Base-by-base conservation (phyloP, 2,113 vertebrate genomes). In the Vanacampus margaritifer region DNA sequence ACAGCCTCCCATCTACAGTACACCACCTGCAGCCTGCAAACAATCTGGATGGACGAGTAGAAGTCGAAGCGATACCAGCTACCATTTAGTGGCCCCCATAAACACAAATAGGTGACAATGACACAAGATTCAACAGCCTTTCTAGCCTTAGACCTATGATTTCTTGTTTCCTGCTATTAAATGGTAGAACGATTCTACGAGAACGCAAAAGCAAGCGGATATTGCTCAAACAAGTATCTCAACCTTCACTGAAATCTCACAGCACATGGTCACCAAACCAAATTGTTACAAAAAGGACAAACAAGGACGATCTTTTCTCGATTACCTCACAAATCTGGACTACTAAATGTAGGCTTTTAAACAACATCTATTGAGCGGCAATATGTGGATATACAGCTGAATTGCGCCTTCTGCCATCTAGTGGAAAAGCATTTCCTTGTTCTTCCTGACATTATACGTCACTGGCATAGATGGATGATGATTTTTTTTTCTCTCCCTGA, bases 11-110 rank as follows among this genome's bases (percentile, higher is more conserved):
- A 68, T 83, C 75, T 78, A 74, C 56, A 32, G 28, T 32, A 32
- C 2, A 77, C 72, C 73, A 80, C 77, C 82, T 84, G 77, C 76
- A 76, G 76, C 63, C 78, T 73, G 36, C 39, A 46, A 72, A 78
- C 63, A 61, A 57, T 57, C 23, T 58, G 58, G 35, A 16, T 3
- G 32, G 65, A 36, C 28, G 75, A 81, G 86, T 57, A 46, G 69
- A 68, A 81, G 86, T 57, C 43, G 69, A 68, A 71, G 69, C 75
- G 85, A 90, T 92, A 91, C 90, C 28, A 53, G 75, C 74, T 48
- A 48, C 19, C 8, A 21, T 48, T 48, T 6, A 48, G 6, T 48
- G 46, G 19, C 3, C 46, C 46, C 1, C 46, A 48, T 6, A 48
- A 9, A 10, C 46, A 48, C 19, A 48, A 3, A 19, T 21, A n/a